Conservation (phyloP, 1,140 invertebrate species). For the Drosophila kurseongensis region DNA sequence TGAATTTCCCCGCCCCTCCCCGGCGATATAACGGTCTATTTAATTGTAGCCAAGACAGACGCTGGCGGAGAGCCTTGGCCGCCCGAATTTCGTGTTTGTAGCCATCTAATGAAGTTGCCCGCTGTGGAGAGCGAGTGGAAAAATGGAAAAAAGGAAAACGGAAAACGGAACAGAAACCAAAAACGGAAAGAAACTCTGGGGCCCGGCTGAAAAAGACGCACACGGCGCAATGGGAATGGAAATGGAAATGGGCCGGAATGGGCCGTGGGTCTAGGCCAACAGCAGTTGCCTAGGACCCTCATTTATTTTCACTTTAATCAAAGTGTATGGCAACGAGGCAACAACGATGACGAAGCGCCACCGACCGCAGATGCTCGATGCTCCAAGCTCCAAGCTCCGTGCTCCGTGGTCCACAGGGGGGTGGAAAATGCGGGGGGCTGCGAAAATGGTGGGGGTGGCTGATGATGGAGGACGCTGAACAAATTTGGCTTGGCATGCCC, state of each 20-base stretch:
- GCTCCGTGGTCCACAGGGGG: background rate
- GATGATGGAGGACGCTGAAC: conserved; percentile 60
- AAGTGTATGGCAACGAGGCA: conserved; percentile 67
- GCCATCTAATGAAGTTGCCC: conserved; percentile 72
- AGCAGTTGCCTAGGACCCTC: conserved; percentile 78
- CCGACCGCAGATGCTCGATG: conserved; percentile 30
- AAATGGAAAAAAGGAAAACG: conserved; percentile 1
- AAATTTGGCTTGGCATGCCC: conserved; percentile 74
- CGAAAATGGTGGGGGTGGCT: background rate
- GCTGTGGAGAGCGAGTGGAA: conserved; percentile 16
- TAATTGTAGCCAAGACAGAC: conserved; percentile 57
- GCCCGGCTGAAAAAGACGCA: conserved; percentile 40
- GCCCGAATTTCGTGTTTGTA: conserved; percentile 54
- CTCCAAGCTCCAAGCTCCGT: background rate
- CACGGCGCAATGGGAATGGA: conserved; percentile 1
- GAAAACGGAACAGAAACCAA: background rate
- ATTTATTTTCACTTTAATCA: conserved; percentile 83
- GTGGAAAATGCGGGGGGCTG: background rate
- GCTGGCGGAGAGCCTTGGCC: background rate
- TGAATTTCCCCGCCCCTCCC: conserved; percentile 38
- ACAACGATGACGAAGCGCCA: conserved; percentile 38
- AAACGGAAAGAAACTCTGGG: conserved; percentile 5
- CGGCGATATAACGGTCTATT: conserved; percentile 40
- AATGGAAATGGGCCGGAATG: background rate
- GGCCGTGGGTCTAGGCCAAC: conserved; percentile 36